Evolutionary conservation across 2,888 invertebrate species (phyloP).

Genomic region (Scaptomyza reducta): DNA sequence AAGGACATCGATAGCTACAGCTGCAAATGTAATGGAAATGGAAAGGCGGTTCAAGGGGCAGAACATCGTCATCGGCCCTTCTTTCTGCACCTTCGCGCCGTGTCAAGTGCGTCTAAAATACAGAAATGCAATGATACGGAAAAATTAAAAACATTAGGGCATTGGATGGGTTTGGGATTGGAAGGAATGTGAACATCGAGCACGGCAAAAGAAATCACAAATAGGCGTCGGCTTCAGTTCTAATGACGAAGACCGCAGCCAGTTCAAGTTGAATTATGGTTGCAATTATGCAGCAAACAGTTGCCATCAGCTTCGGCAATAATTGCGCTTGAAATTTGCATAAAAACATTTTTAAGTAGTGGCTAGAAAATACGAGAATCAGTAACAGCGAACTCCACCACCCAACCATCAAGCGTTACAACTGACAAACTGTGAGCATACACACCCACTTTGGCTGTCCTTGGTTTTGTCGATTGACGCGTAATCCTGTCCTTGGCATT

Average conservation of each 20-base stretch:
- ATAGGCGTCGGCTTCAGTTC: conserved; percentile 63
- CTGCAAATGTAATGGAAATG: conserved; percentile 78
- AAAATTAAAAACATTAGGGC: conserved; percentile 77
- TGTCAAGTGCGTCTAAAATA: conserved; percentile 70
- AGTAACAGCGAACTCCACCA: conserved; percentile 9
- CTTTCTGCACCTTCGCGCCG: conserved; percentile 62
- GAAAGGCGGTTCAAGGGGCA: conserved; percentile 60
- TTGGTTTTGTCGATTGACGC: conserved; percentile 63
- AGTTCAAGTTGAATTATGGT: conserved; percentile 78
- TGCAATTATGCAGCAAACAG: conserved; percentile 78
- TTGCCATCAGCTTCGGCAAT: conserved; percentile 58
- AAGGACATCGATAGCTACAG: conserved; percentile 82
- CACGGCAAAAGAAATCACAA: conserved; percentile 43
- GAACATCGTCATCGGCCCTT: background rate
- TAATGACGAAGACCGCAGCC: conserved; percentile 63
- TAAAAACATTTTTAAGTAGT: conserved; percentile 72
- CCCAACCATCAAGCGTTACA: conserved; percentile 16
- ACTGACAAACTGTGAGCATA: conserved; percentile 35
- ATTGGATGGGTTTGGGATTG: conserved; percentile 17
- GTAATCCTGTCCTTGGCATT: conserved; percentile 68
- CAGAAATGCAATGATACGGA: conserved; percentile 78
- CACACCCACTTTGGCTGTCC: conserved; percentile 57
- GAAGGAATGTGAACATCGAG: background rate
- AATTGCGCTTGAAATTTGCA: conserved; percentile 77
- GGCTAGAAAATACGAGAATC: conserved; percentile 42